A percentile compares a stretch with the other conserved stretches of the same genome.
These are phyloP conservation scores for Murina feae DNA, from an alignment of 2,113 vertebrate genomes.

Conservation along the genomic window DNA sequence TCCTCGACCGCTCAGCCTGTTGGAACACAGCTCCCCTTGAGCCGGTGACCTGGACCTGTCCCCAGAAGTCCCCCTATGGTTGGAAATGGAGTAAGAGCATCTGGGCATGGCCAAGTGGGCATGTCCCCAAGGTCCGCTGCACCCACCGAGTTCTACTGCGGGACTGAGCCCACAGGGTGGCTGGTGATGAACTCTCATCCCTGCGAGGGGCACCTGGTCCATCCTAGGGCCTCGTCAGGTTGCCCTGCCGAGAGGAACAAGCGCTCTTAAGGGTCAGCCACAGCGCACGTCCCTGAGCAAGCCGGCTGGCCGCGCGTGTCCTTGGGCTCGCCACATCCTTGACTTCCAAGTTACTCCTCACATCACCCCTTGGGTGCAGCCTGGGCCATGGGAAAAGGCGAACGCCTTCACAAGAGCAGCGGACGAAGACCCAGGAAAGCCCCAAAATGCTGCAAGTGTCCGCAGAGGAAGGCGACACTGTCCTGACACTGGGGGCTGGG, in stretches of 20 bases:
- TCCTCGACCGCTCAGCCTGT: accelerated
- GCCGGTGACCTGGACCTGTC: not conserved
- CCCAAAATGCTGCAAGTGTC: not conserved
- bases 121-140: not conserved
- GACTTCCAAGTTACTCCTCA: not conserved
- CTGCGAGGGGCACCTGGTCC: not conserved
- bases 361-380: not conserved
- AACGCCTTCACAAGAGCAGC: not conserved
- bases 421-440: not conserved
- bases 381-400: not conserved
- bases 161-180: not conserved
- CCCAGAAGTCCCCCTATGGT: not conserved
- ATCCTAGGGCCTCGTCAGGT: not conserved
- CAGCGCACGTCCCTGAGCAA: not conserved
- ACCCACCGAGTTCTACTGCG: not conserved
- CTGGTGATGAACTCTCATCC: not conserved
- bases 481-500: not conserved
- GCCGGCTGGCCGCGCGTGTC: accelerated
- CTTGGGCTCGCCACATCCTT: not conserved
- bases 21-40: not conserved
- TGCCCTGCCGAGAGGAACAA: not conserved
- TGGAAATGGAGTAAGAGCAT: not conserved
- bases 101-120: not conserved
- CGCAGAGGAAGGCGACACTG: not conserved
- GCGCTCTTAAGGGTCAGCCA: not conserved